These are phyloP conservation scores for Hydropsyche betteni DNA, from an alignment of 2,888 invertebrate genomes.

Conservation along the genomic window DNA sequence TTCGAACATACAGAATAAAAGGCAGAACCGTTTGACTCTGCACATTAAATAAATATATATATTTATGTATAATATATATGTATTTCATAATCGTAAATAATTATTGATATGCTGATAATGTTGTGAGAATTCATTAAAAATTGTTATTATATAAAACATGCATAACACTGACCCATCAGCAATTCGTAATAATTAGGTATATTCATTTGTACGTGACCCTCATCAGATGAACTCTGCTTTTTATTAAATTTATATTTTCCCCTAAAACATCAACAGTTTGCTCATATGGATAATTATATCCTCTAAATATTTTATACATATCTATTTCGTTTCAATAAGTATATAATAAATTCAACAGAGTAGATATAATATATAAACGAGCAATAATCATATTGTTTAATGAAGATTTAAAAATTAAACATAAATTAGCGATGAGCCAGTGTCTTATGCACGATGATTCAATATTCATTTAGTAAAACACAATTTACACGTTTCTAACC, in stretches of 20 bases:
- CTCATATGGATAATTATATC: slow-evolving; percentile 36
- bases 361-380: slow-evolving; percentile 51
- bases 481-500: slow-evolving; percentile 25
- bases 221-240: slow-evolving; percentile 75
- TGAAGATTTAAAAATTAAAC: slow-evolving; percentile 39
- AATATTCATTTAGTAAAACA: slow-evolving; percentile 33
- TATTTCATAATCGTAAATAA: slow-evolving; percentile 32
- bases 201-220: slow-evolving; percentile 72
- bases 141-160: slow-evolving; percentile 29
- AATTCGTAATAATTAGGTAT: slow-evolving; percentile 39
- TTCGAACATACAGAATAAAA: slow-evolving; percentile 33
- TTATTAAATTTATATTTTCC: slow-evolving; percentile 57
- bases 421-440: slow-evolving; percentile 35
- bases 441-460: slow-evolving; percentile 20
- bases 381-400: slow-evolving; percentile 47
- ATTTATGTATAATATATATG: slow-evolving; percentile 11
- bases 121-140: slow-evolving; percentile 38
- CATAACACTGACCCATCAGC: slow-evolving; percentile 46
- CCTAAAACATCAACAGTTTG: slow-evolving; percentile 59
- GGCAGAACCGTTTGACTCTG: slow-evolving; percentile 21
- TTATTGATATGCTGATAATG: slow-evolving; percentile 48
- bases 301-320: slow-evolving; percentile 48
- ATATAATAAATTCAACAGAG: slow-evolving; percentile 49
- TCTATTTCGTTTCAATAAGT: slow-evolving; percentile 47
- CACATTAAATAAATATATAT: slow-evolving; percentile 25